Evolutionary conservation across 2,888 invertebrate species (phyloP).

Genomic region (Heliothis peltigera): DNA sequence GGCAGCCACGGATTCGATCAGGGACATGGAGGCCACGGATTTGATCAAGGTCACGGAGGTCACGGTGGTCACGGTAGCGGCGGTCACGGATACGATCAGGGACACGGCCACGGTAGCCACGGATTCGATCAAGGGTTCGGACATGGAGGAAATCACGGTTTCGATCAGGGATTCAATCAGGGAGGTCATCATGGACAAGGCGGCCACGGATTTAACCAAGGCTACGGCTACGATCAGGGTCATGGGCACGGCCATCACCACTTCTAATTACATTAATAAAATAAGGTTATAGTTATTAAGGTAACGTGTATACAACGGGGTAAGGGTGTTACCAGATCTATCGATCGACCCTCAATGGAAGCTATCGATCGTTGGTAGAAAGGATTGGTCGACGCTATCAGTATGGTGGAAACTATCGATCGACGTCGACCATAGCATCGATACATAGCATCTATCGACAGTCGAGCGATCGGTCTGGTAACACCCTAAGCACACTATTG

Average conservation of each 20-base stretch:
- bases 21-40: background rate
- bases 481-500: too few relatives aligned
- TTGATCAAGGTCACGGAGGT: slow-evolving; percentile 2
- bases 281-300: background rate
- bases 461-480: too few relatives aligned
- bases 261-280: background rate
- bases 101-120: background rate
- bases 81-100: background rate
- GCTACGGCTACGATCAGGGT: background rate
- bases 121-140: slow-evolving; percentile 3
- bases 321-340: too few relatives aligned
- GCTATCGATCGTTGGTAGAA: too few relatives aligned
- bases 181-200: slow-evolving; percentile 2
- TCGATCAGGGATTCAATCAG: background rate
- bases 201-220: background rate
- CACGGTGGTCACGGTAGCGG: slow-evolving; percentile 14
- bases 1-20: background rate
- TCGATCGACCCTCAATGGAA: too few relatives aligned
- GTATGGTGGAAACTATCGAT: too few relatives aligned
- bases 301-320: background rate
- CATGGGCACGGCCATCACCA: background rate
- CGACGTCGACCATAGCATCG: too few relatives aligned
- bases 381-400: too few relatives aligned
- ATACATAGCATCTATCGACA: too few relatives aligned
- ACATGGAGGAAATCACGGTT: background rate